phyloP scores from a whole-genome alignment of 2,113 vertebrate genomes.

The Vicugna pacos region DNA sequence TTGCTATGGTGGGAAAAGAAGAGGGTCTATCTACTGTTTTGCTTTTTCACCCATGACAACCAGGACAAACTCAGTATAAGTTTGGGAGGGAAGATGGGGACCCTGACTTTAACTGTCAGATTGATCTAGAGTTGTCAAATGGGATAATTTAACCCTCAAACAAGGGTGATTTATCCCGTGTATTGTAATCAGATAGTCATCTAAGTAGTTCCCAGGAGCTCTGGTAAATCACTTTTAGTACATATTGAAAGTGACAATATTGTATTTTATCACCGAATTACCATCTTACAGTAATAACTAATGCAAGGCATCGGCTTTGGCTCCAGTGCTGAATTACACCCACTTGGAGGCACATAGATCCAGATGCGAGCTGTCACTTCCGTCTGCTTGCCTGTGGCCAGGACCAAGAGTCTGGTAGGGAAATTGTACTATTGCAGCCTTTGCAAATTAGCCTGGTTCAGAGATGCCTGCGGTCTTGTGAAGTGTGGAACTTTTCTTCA shows the following conservation, averaged over 20 bases:
- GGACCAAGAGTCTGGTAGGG: not conserved
- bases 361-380: not conserved
- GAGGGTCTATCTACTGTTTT: conserved; percentile 16
- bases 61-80: conserved; percentile 38
- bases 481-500: not conserved
- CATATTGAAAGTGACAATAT: conserved; percentile 79
- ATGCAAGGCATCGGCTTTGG: conserved; percentile 48
- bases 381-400: not conserved
- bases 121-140: conserved; percentile 74
- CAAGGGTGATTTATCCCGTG: conserved; percentile 71
- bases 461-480: not conserved
- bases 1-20: not conserved
- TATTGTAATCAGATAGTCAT: conserved; percentile 78
- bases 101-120: conserved; percentile 65
- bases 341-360: conserved; percentile 20
- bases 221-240: conserved; percentile 77
- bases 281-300: conserved; percentile 73
- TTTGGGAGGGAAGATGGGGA: not conserved
- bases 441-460: not conserved
- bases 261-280: conserved; percentile 81
- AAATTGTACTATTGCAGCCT: not conserved
- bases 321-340: not conserved
- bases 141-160: conserved; percentile 67
- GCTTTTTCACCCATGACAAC: not conserved
- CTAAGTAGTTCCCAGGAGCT: conserved; percentile 66